These are phyloP conservation scores for Alloplasta piceator DNA, from an alignment of 2,888 invertebrate species.

Conservation along the genomic window DNA sequence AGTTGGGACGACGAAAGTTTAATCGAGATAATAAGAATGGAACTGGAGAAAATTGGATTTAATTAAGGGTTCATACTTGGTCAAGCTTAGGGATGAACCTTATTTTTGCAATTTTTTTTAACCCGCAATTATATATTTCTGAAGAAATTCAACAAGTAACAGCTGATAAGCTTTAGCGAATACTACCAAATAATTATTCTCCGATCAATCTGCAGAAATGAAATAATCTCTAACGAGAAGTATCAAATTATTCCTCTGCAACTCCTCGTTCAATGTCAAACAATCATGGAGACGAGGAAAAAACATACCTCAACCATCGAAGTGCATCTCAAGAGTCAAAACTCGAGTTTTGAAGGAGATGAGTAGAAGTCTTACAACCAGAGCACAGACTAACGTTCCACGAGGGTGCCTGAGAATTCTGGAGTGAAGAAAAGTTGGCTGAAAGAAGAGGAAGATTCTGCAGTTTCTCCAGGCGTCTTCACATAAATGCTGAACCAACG, in stretches of 20 bases:
- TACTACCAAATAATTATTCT: no score
- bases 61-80: no score
- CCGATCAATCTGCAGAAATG: no score
- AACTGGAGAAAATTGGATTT: no score
- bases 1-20: no score
- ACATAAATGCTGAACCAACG: conserved; percentile 22
- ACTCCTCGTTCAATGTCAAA: background rate
- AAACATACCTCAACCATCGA: background rate
- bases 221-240: no score
- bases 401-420: conserved; percentile 25
- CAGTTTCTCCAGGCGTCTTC: conserved; percentile 1
- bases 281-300: background rate
- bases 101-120: no score
- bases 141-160: no score
- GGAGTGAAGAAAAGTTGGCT: conserved; percentile 18
- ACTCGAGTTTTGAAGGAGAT: conserved; percentile 4
- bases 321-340: conserved; percentile 6
- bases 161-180: no score
- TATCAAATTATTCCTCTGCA: background rate
- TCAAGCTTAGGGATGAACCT: no score
- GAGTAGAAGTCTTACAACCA: conserved; percentile 15
- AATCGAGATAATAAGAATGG: no score
- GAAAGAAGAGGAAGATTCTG: conserved; percentile 5
- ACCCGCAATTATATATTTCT: no score
- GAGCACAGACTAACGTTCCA: background rate